A percentile compares a stretch with the other conserved stretches of the same genome.
Evolutionary conservation across 92 coral and sea anemone species (phyloP).

Genomic region (Porites lobata): DNA sequence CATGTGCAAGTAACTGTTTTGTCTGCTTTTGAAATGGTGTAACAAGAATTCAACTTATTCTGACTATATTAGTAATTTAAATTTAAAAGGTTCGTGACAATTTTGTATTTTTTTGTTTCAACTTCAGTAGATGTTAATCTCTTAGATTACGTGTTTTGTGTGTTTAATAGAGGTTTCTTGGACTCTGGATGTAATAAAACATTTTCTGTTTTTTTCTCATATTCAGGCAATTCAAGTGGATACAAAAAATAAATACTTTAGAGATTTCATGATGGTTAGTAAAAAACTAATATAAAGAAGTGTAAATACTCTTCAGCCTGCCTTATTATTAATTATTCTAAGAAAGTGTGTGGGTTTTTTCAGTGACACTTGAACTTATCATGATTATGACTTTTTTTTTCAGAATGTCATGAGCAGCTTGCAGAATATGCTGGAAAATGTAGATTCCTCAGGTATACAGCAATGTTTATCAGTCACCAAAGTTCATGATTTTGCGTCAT

Average conservation of each 20-base stretch:
- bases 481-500: background rate
- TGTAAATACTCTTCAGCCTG: background rate
- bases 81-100: too few species aligned
- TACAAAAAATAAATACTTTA: slow-evolving; percentile 83
- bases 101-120: too few species aligned
- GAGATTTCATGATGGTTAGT: slow-evolving; percentile 93
- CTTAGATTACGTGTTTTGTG: too few species aligned
- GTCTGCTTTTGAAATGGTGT: too few species aligned
- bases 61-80: too few species aligned
- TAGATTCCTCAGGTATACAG: slow-evolving; percentile 89
- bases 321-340: background rate
- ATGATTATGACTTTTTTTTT: slow-evolving; percentile 11
- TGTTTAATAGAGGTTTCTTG: too few species aligned
- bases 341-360: background rate
- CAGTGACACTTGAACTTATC: background rate
- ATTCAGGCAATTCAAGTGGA: slow-evolving; percentile 85
- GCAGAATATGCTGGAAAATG: slow-evolving; percentile 96
- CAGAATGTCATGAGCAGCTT: slow-evolving; percentile 92
- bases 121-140: too few species aligned
- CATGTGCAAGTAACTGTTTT: too few species aligned
- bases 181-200: too few species aligned
- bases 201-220: background rate
- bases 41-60: background rate
- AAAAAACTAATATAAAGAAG: background rate
- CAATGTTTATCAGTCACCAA: background rate